phyloP scores from a whole-genome alignment of 1,140 invertebrate species.

The Drosophila repleta region DNA sequence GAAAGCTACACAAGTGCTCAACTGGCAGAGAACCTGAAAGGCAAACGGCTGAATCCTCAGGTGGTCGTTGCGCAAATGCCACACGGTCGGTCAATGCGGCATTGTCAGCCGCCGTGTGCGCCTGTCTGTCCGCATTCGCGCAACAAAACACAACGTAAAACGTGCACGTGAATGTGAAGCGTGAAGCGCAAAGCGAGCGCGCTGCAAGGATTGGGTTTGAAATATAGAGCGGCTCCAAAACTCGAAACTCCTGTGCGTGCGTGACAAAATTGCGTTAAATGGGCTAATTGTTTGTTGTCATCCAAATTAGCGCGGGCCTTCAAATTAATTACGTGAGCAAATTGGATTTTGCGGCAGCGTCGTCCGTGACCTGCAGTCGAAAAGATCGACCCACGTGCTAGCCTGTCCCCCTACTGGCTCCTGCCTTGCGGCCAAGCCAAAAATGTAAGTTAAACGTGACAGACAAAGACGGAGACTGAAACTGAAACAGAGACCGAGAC shows the following conservation, averaged over 20 bases:
- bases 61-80: constrained; percentile 57
- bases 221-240: neutral
- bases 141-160: too few species aligned
- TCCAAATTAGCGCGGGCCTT: constrained; percentile 47
- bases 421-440: constrained; percentile 26
- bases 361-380: constrained; percentile 61
- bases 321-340: constrained; percentile 42
- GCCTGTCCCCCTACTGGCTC: neutral
- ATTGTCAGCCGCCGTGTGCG: constrained; percentile 51
- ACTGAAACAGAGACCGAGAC: constrained; percentile 21
- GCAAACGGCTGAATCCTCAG: constrained; percentile 41
- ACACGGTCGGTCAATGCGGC: constrained; percentile 51
- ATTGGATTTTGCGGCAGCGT: constrained; percentile 26
- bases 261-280: constrained; percentile 40
- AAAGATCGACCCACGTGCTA: constrained; percentile 61
- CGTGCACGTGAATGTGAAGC: too few species aligned
- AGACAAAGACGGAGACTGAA: constrained; percentile 21
- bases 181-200: neutral
- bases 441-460: constrained; percentile 48
- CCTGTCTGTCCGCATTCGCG: constrained; percentile 38
- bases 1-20: constrained; percentile 28
- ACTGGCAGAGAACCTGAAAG: neutral
- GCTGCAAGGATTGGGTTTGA: neutral
- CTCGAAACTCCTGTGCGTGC: constrained; percentile 21
- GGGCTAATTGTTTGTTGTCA: constrained; percentile 44